Evolutionary conservation across 2,113 vertebrate genomes (phyloP).

Genomic region (Ahaetulla prasina): DNA sequence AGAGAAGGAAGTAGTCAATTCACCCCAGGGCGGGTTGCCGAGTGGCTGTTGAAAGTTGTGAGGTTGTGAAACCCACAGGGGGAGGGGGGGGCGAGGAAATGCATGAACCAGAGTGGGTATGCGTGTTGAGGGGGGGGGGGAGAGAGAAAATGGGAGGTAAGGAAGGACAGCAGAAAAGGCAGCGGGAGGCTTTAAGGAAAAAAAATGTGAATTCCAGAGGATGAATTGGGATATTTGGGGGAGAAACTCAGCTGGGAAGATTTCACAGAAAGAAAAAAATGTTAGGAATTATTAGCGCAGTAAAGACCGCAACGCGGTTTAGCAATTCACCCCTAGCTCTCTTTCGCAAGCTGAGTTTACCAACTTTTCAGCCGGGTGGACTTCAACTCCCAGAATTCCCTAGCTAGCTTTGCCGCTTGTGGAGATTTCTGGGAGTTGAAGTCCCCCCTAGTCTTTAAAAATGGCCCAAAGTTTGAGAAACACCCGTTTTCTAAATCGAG

Average conservation of each 20-base stretch:
- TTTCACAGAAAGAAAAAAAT: not conserved
- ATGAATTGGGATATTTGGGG: not conserved
- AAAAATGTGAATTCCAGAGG: not conserved
- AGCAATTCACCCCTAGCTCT: not conserved
- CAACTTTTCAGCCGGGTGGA: too few species aligned
- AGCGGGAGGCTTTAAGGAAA: not conserved
- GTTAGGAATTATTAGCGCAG: too few species aligned
- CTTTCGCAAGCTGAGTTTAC: not conserved
- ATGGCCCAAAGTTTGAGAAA: too few species aligned
- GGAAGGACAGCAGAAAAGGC: not conserved
- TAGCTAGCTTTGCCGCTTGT: too few species aligned
- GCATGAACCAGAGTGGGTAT: not conserved
- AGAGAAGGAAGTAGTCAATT: constrained; percentile 6
- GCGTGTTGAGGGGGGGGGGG: not conserved
- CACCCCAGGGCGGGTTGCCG: not conserved
- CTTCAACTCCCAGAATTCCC: too few species aligned
- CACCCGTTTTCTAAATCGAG: too few species aligned
- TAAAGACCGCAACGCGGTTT: not conserved
- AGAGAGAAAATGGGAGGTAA: not conserved
- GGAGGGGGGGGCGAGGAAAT: not conserved
- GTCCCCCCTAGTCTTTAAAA: too few species aligned
- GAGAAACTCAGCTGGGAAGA: not conserved
- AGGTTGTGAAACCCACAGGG: not conserved
- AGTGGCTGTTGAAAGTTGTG: not conserved
- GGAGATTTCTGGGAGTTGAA: too few species aligned